A percentile compares a stretch with the other conserved stretches of the same genome.
Conservation (phyloP, 2,113 vertebrate species). For the Oplegnathus fasciatus region DNA sequence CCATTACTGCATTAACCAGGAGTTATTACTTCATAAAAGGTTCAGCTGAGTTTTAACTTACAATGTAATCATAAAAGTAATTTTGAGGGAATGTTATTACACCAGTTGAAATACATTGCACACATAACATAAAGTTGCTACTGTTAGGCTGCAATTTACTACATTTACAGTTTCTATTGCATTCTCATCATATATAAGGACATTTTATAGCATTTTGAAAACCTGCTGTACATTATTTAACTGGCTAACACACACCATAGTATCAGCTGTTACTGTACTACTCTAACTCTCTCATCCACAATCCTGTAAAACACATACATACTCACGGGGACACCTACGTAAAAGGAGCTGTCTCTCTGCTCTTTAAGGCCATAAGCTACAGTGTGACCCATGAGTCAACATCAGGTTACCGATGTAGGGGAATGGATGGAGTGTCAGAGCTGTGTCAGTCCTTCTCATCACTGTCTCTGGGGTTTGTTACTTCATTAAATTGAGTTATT, state of each 20-base stretch:
- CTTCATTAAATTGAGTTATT: constrained; percentile 68
- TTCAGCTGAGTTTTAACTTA: background rate
- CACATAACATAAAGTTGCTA: background rate
- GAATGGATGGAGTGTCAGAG: constrained; percentile 46
- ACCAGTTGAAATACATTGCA: constrained; percentile 13
- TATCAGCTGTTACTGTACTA: background rate
- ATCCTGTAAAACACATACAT: background rate
- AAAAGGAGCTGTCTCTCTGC: constrained; percentile 4
- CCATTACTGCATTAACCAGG: constrained; percentile 3
- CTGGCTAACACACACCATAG: background rate
- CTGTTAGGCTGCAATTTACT: background rate
- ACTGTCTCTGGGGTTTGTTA: constrained; percentile 60
- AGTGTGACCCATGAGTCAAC: constrained; percentile 60
- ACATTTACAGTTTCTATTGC: constrained; percentile 1
- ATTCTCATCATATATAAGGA: background rate
- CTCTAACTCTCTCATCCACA: background rate
- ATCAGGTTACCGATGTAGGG: constrained; percentile 54
- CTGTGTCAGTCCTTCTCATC: constrained; percentile 57
- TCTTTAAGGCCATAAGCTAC: constrained; percentile 35
- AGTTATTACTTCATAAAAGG: constrained; percentile 5
- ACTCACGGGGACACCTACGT: background rate
- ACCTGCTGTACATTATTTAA: background rate
- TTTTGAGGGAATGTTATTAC: constrained; percentile 1
- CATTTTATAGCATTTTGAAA: constrained; percentile 15
- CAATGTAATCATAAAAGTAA: background rate